phyloP scores from a whole-genome alignment of 2,888 invertebrate genomes.

The Belgica antarctica region DNA sequence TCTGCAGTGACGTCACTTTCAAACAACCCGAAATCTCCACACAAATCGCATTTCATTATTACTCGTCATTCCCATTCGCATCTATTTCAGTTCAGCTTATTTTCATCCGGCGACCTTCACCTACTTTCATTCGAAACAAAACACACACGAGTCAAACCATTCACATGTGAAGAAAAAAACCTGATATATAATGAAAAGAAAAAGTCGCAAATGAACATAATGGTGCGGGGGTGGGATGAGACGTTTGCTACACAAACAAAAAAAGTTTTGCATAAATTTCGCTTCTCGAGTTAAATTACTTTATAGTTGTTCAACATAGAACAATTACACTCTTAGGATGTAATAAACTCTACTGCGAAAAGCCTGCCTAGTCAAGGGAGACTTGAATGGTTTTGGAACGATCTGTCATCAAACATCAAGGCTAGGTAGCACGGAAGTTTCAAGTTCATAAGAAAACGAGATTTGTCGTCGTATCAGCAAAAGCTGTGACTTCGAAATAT shows the following conservation, averaged over 20 bases:
- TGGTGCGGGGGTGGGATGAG: neutral
- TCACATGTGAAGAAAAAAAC: neutral
- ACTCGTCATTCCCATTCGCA: slow-evolving; percentile 6
- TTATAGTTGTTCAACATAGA: neutral
- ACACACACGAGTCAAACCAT: neutral
- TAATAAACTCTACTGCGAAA: neutral
- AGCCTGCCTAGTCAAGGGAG: too few relatives aligned
- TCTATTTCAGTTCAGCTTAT: neutral
- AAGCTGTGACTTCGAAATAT: too few relatives aligned
- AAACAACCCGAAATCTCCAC: too few relatives aligned
- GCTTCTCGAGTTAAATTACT: too few relatives aligned
- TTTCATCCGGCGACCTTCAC: slow-evolving; percentile 2
- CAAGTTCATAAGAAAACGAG: too few relatives aligned
- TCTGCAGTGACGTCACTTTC: too few relatives aligned
- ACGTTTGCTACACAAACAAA: too few relatives aligned
- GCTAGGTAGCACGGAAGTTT: too few relatives aligned
- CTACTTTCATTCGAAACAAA: neutral
- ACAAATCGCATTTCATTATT: slow-evolving; percentile 2
- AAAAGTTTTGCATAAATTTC: neutral
- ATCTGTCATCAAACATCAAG: too few relatives aligned
- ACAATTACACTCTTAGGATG: neutral
- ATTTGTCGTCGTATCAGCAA: too few relatives aligned
- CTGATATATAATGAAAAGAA: neutral
- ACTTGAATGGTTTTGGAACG: too few relatives aligned
- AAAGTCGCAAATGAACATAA: neutral